Base-by-base conservation (phyloP, 2,797 vertebrate genomes). In the Lepus oiostolus region DNA sequence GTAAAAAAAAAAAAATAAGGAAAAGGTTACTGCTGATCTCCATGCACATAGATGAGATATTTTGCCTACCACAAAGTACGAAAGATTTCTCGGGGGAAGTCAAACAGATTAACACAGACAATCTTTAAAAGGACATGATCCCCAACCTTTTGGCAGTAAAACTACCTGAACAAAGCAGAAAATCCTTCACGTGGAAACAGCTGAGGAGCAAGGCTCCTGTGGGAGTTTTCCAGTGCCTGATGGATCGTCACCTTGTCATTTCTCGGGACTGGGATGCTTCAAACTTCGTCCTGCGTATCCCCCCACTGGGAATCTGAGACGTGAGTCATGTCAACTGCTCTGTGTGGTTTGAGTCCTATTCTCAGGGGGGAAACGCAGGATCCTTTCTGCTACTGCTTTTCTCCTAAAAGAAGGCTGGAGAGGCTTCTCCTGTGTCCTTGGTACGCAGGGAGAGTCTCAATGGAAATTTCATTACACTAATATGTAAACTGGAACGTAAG, bases 221-320 rank as follows among this genome's bases (percentile, higher is more conserved):
- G 85, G 94, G 93, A 88, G 35, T 86, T 87, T 79, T 94, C 77
- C 80, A 91, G 65, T n/a, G 87, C 83, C 42, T 75, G 86, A 93
- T 24, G 52, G 74, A 68, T 47, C 2, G 3, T 93, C 81, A 93
- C 75, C 58, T 87, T 38, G 72, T 77, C 90, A 92, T 4, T 70
- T 81, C 74, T 83, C 74, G n/a, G 92, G 58, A 62, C 1, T 67
- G 81, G 52, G 77, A 13, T 54, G 88, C 94, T 88, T 91, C 90
- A 63, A 12, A 71, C n/a, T 94, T 87, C 50, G 6, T 87, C 83
- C 80, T 75, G 26, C 81, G 74, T 76, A 3, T 52, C 74, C 85
- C 62, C 30, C 79, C 74, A 60, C 32, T 2, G 22, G 92, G 86
- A 95, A 93, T 83, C 5, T 0, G 85, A 97, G 90, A 60, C 8